Evolutionary conservation across 1,140 invertebrate species (phyloP).

Genomic region (Ladona fulva): DNA sequence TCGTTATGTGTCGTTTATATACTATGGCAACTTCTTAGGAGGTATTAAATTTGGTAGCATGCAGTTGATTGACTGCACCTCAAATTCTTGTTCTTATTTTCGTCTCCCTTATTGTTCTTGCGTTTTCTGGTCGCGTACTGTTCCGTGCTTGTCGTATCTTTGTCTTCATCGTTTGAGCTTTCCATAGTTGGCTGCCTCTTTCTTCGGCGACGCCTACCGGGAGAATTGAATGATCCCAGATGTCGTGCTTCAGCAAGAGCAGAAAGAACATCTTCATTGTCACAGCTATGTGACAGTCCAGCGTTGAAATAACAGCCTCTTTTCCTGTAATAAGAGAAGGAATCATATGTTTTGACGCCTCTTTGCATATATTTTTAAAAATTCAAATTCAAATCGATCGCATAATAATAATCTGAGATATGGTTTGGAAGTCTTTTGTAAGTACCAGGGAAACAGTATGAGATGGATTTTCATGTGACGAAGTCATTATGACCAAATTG

Average conservation of each 20-base stretch:
- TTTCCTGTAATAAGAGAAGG: constrained; percentile 27
- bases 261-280: constrained; percentile 34
- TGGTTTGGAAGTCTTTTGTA: too few species aligned
- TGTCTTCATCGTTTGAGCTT: not conserved
- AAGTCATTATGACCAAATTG: too few species aligned
- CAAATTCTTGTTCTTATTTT: not conserved
- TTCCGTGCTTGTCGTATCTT: not conserved
- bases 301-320: constrained; percentile 36
- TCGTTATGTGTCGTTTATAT: too few species aligned
- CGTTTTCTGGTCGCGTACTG: not conserved
- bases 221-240: constrained; percentile 30
- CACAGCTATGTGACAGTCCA: constrained; percentile 37
- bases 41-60: too few species aligned
- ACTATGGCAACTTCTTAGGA: too few species aligned
- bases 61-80: not conserved
- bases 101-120: not conserved
- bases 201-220: constrained; percentile 28
- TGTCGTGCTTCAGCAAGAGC: constrained; percentile 33
- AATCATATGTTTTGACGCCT: too few species aligned
- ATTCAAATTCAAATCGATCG: too few species aligned
- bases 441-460: too few species aligned
- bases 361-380: too few species aligned
- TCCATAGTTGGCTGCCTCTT: not conserved
- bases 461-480: too few species aligned
- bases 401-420: too few species aligned